Conservation (phyloP, 2,797 vertebrate species). For the Pseudochirops corinnae region DNA sequence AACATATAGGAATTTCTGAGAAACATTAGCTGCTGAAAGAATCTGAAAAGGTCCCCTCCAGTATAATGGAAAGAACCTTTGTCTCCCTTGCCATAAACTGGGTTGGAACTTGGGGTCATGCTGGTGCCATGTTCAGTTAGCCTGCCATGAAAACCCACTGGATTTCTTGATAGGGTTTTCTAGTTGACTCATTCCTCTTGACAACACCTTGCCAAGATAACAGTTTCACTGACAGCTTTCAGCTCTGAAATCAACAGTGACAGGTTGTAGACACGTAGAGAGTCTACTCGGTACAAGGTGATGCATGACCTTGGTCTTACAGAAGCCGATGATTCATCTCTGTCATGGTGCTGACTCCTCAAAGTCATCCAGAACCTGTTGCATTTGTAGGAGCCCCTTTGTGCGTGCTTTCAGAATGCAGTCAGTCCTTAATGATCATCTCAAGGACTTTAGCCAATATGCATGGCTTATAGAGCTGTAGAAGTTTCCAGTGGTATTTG, state of each 20-base stretch:
- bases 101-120: background rate
- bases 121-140: constrained; percentile 14
- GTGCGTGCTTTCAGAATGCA: background rate
- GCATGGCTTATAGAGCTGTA: background rate
- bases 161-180: constrained; percentile 60
- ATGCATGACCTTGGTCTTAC: constrained; percentile 76
- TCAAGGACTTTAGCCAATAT: constrained; percentile 10
- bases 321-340: constrained; percentile 67
- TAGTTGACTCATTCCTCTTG: constrained; percentile 65
- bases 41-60: background rate
- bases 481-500: background rate
- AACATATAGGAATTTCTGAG: background rate
- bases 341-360: constrained; percentile 58
- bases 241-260: constrained; percentile 59
- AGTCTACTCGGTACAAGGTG: constrained; percentile 60
- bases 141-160: constrained; percentile 42
- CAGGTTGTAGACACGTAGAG: constrained; percentile 56
- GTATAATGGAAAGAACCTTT: background rate
- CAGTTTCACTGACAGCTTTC: constrained; percentile 72
- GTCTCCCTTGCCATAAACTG: background rate
- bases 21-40: background rate
- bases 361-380: constrained; percentile 53
- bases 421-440: background rate
- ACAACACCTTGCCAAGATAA: constrained; percentile 74
- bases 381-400: background rate